Percentiles rank a stretch among this genome's conserved stretches.
Evolutionary conservation across 2,888 invertebrate genomes (phyloP).

Genomic region (Troides helena): DNA sequence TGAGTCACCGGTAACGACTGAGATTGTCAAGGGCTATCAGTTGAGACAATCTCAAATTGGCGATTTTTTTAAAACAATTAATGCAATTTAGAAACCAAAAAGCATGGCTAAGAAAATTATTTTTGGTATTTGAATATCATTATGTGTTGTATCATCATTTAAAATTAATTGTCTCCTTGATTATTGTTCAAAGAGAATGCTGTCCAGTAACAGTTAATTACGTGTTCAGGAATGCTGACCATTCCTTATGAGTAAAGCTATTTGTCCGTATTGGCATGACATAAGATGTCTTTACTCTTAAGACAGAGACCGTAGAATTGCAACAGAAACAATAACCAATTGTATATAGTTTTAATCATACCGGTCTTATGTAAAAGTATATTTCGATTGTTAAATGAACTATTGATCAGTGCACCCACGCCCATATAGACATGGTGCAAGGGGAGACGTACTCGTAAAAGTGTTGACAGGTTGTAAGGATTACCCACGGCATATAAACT

Average conservation of each 20-base stretch:
- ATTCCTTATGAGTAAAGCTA: background rate
- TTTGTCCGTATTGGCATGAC: background rate
- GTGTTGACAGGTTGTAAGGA: conserved; percentile 16
- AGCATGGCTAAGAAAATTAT: background rate
- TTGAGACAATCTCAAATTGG: too few relatives aligned
- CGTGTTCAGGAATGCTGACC: background rate
- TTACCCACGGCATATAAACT: conserved; percentile 4
- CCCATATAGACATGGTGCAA: background rate
- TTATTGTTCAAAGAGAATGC: background rate
- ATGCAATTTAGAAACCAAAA: too few relatives aligned
- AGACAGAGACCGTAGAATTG: background rate
- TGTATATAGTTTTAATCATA: background rate
- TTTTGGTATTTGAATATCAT: background rate
- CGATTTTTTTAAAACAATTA: too few relatives aligned
- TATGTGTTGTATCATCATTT: background rate
- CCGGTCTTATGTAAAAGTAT: background rate
- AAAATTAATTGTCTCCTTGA: background rate
- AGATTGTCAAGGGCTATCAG: too few relatives aligned
- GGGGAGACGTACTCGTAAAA: background rate
- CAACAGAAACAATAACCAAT: background rate
- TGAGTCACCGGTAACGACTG: too few relatives aligned
- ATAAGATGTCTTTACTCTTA: background rate
- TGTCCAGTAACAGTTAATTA: background rate
- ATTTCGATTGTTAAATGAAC: background rate
- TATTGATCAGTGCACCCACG: background rate